Conservation (phyloP, 2,888 invertebrate species). For the Cantharis lateralis region DNA sequence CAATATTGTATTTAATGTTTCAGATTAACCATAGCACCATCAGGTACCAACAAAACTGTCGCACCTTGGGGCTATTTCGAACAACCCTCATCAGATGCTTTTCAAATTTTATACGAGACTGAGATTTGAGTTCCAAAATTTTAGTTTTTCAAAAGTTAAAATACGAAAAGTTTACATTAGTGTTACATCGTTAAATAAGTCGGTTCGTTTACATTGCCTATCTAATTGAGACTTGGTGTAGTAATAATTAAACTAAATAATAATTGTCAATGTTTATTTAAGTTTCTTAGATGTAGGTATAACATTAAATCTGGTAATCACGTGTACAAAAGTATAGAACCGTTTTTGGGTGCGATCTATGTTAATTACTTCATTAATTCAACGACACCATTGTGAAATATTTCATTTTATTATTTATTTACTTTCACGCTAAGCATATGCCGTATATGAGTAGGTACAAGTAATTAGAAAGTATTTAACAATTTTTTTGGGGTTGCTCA, state of each 20-base stretch:
- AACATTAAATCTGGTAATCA: constrained; percentile 15
- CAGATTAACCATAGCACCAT: constrained; percentile 22
- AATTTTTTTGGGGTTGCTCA: not conserved
- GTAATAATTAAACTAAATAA: constrained; percentile 39
- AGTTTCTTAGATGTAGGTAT: constrained; percentile 24
- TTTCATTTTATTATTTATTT: not conserved
- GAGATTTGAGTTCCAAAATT: not conserved
- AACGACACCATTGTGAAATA: constrained; percentile 11
- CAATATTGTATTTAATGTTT: constrained; percentile 31
- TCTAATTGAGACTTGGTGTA: constrained; percentile 42
- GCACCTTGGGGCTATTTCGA: constrained; percentile 7
- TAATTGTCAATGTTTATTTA: constrained; percentile 38
- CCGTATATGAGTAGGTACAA: constrained; percentile 5
- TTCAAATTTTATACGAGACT: not conserved
- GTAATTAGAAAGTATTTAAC: constrained; percentile 1
- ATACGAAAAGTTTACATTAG: constrained; percentile 10
- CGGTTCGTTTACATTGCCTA: constrained; percentile 37
- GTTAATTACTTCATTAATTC: constrained; percentile 17
- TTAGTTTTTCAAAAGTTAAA: not conserved
- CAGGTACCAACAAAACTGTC: constrained; percentile 5
- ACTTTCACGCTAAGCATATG: not conserved
- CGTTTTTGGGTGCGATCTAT: constrained; percentile 16
- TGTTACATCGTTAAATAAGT: constrained; percentile 20
- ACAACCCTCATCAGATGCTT: not conserved
- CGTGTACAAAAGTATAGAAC: constrained; percentile 6